phyloP scores from a whole-genome alignment of 2,797 vertebrate species.

The Eleutherodactylus coqui region DNA sequence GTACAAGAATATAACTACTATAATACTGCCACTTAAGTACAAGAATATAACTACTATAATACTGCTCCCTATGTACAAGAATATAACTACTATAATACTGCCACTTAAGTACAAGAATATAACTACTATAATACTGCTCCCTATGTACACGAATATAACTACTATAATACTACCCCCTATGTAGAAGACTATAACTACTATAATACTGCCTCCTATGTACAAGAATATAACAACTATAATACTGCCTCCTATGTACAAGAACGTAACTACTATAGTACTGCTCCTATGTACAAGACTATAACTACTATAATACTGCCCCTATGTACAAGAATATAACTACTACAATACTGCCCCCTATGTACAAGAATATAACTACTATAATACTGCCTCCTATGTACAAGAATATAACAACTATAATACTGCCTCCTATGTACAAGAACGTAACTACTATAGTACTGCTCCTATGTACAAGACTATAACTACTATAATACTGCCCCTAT shows the following conservation, averaged over 20 bases:
- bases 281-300: neutral
- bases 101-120: neutral
- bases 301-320: neutral
- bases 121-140: neutral
- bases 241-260: neutral
- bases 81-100: slow-evolving; percentile 6
- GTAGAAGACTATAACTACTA: neutral
- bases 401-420: neutral
- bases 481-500: too few species aligned
- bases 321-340: neutral
- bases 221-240: slow-evolving; percentile 11
- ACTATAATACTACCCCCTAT: neutral
- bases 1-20: neutral
- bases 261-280: neutral
- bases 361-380: slow-evolving; percentile 8
- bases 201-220: neutral
- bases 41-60: neutral
- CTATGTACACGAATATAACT: slow-evolving; percentile 9
- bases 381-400: neutral
- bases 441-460: neutral
- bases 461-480: too few species aligned
- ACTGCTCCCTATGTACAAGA: neutral
- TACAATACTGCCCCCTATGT: neutral
- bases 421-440: neutral
- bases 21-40: neutral